phyloP scores from a whole-genome alignment of 2,113 vertebrate genomes.

The Brienomyrus brachyistius region DNA sequence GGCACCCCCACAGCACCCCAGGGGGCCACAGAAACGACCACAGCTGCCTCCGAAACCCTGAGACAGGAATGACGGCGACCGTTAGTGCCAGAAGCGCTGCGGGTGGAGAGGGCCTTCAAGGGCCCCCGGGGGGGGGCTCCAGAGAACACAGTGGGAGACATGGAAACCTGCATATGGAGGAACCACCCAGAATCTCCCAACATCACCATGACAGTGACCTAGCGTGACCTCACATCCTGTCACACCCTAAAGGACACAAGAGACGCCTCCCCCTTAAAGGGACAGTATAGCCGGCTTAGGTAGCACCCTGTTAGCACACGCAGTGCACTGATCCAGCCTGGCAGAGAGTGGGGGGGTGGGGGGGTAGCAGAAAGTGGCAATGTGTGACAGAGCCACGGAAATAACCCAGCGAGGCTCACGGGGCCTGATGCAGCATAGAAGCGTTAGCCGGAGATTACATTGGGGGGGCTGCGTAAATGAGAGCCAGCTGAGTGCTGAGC shows the following conservation, averaged over 20 bases:
- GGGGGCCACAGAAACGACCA: background rate
- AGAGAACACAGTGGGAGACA: background rate
- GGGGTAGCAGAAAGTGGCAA: background rate
- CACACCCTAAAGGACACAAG: background rate
- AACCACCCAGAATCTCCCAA: background rate
- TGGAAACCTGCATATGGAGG: background rate
- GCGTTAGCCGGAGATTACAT: background rate
- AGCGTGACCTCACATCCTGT: background rate
- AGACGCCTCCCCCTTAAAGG: slow-evolving; percentile 32
- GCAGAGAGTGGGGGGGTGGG: background rate
- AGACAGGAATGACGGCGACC: background rate
- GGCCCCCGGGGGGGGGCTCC: too few species aligned
- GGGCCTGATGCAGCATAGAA: slow-evolving; percentile 3
- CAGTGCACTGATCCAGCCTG: background rate
- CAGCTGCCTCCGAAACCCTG: background rate
- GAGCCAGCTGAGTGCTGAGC: background rate
- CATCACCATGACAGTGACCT: background rate
- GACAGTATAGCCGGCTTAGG: slow-evolving; percentile 12
- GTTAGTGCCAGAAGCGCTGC: background rate
- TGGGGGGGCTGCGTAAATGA: background rate
- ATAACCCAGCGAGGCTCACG: slow-evolving; percentile 9
- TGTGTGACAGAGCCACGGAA: background rate
- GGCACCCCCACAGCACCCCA: background rate
- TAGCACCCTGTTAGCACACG: background rate
- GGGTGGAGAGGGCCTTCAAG: background rate